Percentiles rank a stretch among this genome's conserved stretches.
These are phyloP conservation scores for Eubucco bourcierii DNA, from an alignment of 2,113 vertebrate species.

Conservation along the genomic window DNA sequence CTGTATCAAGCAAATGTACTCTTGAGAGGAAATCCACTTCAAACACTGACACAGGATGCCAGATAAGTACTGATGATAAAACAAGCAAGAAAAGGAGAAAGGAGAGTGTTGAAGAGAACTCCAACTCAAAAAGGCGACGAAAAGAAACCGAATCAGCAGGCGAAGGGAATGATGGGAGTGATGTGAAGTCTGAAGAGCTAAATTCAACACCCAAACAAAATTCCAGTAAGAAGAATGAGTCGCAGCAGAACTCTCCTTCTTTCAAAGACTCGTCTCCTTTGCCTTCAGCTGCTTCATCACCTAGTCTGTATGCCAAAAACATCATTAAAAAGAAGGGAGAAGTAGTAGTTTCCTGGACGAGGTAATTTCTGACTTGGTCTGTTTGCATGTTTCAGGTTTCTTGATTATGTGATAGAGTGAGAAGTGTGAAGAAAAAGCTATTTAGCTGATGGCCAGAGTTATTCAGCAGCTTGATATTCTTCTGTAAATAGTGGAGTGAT, in stretches of 20 bases:
- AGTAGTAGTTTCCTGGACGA: slow-evolving; percentile 92
- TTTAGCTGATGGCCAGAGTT: neutral
- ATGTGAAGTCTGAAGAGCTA: slow-evolving; percentile 43
- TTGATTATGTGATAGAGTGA: accelerated
- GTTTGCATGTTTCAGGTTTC: neutral
- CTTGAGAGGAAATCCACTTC: slow-evolving; percentile 37
- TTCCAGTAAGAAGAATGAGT: slow-evolving; percentile 32
- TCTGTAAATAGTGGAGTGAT: neutral
- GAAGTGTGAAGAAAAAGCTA: neutral
- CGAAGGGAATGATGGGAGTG: slow-evolving; percentile 30
- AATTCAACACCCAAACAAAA: slow-evolving; percentile 19
- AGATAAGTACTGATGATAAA: slow-evolving; percentile 63
- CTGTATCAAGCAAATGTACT: neutral
- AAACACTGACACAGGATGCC: slow-evolving; percentile 25
- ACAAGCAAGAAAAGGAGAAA: slow-evolving; percentile 73
- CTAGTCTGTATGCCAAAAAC: slow-evolving; percentile 91
- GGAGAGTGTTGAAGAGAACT: slow-evolving; percentile 19
- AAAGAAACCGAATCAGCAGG: slow-evolving; percentile 48
- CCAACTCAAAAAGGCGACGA: slow-evolving; percentile 65
- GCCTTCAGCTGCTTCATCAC: slow-evolving; percentile 66
- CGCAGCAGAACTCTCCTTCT: neutral
- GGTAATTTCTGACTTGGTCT: slow-evolving; percentile 73
- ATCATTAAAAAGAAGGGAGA: slow-evolving; percentile 93
- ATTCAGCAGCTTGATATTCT: neutral
- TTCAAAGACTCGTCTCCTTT: slow-evolving; percentile 39